Evolutionary conservation across 2,888 invertebrate genomes (phyloP), one percentile per base, ranked within the genome.

Genomic region (Hirtodrosophila cameraria): DNA sequence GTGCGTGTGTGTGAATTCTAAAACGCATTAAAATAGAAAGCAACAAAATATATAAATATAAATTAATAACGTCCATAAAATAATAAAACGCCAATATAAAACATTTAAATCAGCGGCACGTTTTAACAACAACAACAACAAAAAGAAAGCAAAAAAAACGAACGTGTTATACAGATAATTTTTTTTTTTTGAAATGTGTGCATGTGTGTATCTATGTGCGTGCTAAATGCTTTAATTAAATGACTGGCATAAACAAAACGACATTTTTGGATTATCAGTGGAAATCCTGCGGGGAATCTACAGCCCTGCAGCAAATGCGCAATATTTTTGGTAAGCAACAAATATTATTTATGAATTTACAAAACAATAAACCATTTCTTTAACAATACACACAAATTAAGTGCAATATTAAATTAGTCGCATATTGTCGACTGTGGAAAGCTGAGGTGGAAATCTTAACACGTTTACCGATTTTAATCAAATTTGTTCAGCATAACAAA

Each of bases 221-320:
- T 30, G 28, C 41, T 59, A 64, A 74, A 60, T 60, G 52, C 58
- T 57, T 50, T 64, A 60, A 68, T 50, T 77, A 53, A 78, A 61
- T 55, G 43, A 54, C 36, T 9, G 38, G 13, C 41, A 63, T 45
- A 57, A 65, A 49, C 36, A 35, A 60, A 52, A 30, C 52, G 35
- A 52, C 62, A 6, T 50, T 58, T 60, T 79, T 58, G 78, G 78
- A 79, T 79, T 80, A 79, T 67, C 81, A 55, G 46, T 65, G 61
- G 60, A 48, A 60, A 23, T 42, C 15, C 6, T 3, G 9, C 11
- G 8, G 45, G 7, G 38, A n/a, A 18, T 28, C 9, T 3, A 1
- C 7, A 30, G 13, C 18, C 11, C 11, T 5, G 23, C 8, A 23
- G 23, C 23, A 9, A 13, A 39, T 8, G 9, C 7, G 45, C 16